Conservation (phyloP, 2,113 vertebrate species). For the Axis porcinus region DNA sequence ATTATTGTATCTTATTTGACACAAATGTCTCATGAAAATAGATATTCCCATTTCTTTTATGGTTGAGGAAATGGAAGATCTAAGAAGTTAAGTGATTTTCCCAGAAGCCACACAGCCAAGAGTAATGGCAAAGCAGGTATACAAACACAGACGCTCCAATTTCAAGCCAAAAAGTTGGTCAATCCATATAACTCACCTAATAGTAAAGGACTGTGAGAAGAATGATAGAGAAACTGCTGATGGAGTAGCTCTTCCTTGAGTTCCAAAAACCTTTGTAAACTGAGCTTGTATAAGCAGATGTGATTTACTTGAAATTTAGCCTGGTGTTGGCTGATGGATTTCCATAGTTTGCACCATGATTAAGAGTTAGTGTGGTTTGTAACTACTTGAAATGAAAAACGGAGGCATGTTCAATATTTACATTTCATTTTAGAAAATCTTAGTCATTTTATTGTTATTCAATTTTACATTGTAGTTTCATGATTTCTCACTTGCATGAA, state of each 20-base stretch:
- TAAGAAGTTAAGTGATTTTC: conserved; percentile 16
- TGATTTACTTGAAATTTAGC: conserved; percentile 49
- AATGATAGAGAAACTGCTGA: neutral
- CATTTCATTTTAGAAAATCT: conserved; percentile 57
- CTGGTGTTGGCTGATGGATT: conserved; percentile 34
- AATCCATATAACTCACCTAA: neutral
- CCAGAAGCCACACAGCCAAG: neutral
- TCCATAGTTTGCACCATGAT: conserved; percentile 50
- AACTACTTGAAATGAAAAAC: conserved; percentile 51
- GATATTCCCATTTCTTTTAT: neutral
- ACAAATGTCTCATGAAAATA: neutral
- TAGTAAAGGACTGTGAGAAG: neutral
- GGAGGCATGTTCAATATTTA: conserved; percentile 60
- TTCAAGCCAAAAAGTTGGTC: neutral
- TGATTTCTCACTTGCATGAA: conserved; percentile 58
- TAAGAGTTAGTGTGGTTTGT: conserved; percentile 52
- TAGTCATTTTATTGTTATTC: conserved; percentile 65
- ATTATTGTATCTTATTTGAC: neutral
- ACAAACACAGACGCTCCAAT: neutral
- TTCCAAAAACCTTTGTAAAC: neutral
- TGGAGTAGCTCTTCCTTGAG: neutral
- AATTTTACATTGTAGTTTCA: conserved; percentile 58
- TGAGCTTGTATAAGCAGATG: neutral
- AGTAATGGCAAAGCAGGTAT: neutral
- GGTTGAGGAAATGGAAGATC: neutral